Evolutionary conservation across 2,888 invertebrate genomes (phyloP).

Genomic region (Torymus tubicola): DNA sequence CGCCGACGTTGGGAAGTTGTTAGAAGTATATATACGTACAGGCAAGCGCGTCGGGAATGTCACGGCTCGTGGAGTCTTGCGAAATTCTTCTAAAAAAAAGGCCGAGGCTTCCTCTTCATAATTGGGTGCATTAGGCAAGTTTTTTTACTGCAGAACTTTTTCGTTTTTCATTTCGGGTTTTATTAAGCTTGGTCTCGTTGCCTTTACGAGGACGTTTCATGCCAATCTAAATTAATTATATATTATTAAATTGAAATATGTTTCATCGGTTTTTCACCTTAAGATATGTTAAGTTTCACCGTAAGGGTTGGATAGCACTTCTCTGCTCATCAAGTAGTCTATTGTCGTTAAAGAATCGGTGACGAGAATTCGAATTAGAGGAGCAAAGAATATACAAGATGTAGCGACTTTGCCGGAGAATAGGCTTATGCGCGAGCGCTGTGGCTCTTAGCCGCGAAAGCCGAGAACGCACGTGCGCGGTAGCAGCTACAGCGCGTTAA

Average conservation of each 20-base stretch:
- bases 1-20: too few species aligned
- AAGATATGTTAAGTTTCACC: too few species aligned
- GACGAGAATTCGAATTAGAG: too few species aligned
- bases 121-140: constrained; percentile 15
- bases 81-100: constrained; percentile 14
- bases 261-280: too few species aligned
- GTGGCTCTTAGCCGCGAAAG: constrained; percentile 13
- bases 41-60: constrained; percentile 11
- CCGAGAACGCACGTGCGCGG: not conserved
- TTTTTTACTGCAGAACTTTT: constrained; percentile 6
- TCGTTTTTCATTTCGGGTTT: not conserved
- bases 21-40: constrained; percentile 7
- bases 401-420: too few species aligned
- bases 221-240: not conserved
- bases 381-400: too few species aligned
- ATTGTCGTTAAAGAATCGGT: too few species aligned
- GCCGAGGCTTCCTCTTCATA: not conserved
- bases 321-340: too few species aligned
- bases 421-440: not conserved
- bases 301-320: too few species aligned
- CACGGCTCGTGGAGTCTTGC: constrained; percentile 14
- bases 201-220: not conserved
- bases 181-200: not conserved
- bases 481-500: constrained; percentile 13
- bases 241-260: too few species aligned